Evolutionary conservation across 2,888 invertebrate species (phyloP).

Genomic region (Cyrtodaria siliqua): DNA sequence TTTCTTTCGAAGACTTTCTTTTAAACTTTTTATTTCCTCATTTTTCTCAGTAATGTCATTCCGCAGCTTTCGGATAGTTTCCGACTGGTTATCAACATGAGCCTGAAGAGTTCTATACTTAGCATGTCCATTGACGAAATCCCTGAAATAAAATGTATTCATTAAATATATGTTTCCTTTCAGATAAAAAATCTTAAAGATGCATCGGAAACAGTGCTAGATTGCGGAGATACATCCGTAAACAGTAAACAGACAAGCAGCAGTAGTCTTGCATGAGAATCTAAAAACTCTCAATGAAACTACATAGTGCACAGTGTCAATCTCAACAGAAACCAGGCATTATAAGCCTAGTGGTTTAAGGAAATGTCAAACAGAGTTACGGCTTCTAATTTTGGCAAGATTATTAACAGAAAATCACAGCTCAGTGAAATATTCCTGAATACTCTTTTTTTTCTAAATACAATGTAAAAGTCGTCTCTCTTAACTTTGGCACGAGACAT

Average conservation of each 20-base stretch:
- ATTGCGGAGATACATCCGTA: constrained; percentile 8
- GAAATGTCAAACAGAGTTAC: constrained; percentile 22
- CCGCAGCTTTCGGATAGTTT: background rate
- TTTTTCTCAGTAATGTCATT: background rate
- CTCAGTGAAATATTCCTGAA: constrained; percentile 4
- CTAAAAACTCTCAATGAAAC: background rate
- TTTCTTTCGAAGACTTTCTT: no score
- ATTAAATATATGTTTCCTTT: constrained; percentile 1
- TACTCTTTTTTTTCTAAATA: background rate
- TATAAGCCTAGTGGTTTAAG: constrained; percentile 10
- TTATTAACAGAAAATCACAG: background rate
- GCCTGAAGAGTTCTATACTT: background rate
- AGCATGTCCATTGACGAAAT: constrained; percentile 25
- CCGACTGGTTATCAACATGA: background rate
- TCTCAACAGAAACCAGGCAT: constrained; percentile 5
- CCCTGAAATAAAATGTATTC: constrained; percentile 19
- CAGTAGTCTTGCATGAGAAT: constrained; percentile 9
- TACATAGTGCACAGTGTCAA: background rate
- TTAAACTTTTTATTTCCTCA: background rate
- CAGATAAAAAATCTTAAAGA: constrained; percentile 13
- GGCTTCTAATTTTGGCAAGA: constrained; percentile 27
- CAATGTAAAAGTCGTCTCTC: background rate
- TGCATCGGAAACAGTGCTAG: constrained; percentile 2
- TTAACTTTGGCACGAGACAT: constrained; percentile 36
- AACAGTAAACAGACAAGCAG: background rate